Conservation (phyloP, 2,797 vertebrate species). For the Craterocephalus amniculus region DNA sequence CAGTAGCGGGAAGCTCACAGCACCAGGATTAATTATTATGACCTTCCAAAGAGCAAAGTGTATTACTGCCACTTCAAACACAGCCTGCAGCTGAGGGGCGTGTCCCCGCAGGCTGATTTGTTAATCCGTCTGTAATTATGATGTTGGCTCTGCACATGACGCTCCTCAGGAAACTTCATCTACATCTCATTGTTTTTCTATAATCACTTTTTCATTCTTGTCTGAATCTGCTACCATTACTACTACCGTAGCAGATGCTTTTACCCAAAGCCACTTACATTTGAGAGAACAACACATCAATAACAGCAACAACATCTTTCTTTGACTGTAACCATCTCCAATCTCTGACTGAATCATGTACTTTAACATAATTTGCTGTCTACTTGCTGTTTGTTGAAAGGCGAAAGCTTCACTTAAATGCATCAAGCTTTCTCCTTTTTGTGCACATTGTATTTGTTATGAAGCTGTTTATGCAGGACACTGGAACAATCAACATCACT, state of each 20-base stretch:
- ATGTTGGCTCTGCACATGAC: background rate
- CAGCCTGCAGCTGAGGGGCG: background rate
- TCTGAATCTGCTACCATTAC: too few relatives aligned
- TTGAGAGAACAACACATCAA: too few relatives aligned
- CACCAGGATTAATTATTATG: background rate
- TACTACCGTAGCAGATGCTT: too few relatives aligned
- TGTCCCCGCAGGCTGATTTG: background rate
- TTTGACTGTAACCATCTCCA: background rate
- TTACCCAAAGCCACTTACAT: too few relatives aligned
- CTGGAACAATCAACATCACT: too few relatives aligned
- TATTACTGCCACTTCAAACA: background rate
- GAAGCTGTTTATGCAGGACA: too few relatives aligned
- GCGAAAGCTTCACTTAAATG: background rate
- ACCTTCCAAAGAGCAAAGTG: constrained; percentile 1
- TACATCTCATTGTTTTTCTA: background rate
- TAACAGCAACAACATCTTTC: too few relatives aligned
- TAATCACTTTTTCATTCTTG: constrained; percentile 9
- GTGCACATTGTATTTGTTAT: too few relatives aligned
- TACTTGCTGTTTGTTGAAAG: background rate
- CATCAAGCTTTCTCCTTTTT: too few relatives aligned
- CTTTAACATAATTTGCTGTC: background rate
- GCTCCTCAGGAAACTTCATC: background rate
- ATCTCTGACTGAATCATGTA: background rate
- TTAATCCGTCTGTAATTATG: constrained; percentile 17
- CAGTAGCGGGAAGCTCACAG: background rate